phyloP scores from a whole-genome alignment of 2,797 vertebrate species.

The Pelochelys cantorii region DNA sequence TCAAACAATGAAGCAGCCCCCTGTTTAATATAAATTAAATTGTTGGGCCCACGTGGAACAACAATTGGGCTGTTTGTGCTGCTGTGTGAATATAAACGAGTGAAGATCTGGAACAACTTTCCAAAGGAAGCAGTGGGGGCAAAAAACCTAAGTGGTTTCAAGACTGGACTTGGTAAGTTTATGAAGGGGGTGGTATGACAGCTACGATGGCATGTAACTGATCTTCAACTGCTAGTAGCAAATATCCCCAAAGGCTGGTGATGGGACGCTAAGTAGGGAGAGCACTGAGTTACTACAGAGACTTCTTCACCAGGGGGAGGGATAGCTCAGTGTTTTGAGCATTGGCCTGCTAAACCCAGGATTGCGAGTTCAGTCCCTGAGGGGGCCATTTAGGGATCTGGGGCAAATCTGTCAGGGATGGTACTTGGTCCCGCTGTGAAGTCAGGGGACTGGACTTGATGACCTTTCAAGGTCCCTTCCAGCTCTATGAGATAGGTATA shows the following conservation, averaged over 20 bases:
- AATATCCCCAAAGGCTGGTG: neutral
- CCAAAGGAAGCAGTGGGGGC: neutral
- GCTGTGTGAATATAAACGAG: slow-evolving; percentile 50
- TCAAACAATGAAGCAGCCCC: slow-evolving; percentile 35
- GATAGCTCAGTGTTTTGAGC: too few relatives aligned
- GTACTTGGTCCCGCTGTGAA: too few relatives aligned
- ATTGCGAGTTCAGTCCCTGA: too few relatives aligned
- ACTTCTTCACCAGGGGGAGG: neutral
- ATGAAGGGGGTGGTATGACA: neutral
- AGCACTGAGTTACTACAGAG: neutral
- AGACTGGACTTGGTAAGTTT: neutral
- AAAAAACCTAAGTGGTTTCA: neutral
- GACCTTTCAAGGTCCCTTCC: too few relatives aligned
- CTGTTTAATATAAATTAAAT: slow-evolving; percentile 42
- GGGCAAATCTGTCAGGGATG: too few relatives aligned
- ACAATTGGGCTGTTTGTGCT: slow-evolving; percentile 43
- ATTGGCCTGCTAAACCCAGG: too few relatives aligned
- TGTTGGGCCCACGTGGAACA: slow-evolving; percentile 7
- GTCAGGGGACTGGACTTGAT: too few relatives aligned
- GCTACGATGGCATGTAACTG: neutral
- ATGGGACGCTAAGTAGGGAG: neutral
- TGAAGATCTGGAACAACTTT: neutral
- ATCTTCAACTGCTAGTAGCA: neutral
- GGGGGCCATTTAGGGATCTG: too few relatives aligned
- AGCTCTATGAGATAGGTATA: too few relatives aligned